A percentile compares a stretch with the other conserved stretches of the same genome.
Evolutionary conservation across 2,888 invertebrate genomes (phyloP).

Genomic region (Oligia strigilis): DNA sequence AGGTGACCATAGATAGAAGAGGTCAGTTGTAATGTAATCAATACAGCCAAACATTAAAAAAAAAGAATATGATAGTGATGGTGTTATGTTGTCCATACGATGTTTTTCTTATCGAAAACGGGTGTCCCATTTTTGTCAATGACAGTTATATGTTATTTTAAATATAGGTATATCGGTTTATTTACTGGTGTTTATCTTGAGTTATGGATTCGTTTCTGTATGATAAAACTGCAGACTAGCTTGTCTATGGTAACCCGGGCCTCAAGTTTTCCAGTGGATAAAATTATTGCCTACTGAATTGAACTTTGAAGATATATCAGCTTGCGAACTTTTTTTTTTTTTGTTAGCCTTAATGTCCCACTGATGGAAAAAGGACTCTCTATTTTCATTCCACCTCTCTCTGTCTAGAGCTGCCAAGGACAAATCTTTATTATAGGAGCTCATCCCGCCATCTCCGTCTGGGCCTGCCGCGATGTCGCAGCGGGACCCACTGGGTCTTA

Average conservation of each 20-base stretch:
- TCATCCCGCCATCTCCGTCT: too few relatives aligned
- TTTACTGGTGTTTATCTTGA: constrained; percentile 20
- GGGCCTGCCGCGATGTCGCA: too few relatives aligned
- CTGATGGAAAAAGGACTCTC: background rate
- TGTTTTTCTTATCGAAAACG: constrained; percentile 20
- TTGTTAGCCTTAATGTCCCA: background rate
- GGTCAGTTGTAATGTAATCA: constrained; percentile 26
- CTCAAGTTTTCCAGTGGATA: background rate
- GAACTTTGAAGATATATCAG: background rate
- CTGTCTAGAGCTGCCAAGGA: background rate
- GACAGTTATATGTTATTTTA: constrained; percentile 5
- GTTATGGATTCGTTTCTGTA: constrained; percentile 4
- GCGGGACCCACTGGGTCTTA: background rate
- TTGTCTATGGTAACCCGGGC: background rate
- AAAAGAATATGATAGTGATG: constrained; percentile 20
- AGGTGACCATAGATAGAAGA: background rate
- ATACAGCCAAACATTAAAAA: constrained; percentile 17
- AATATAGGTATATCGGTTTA: constrained; percentile 18
- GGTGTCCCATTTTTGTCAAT: constrained; percentile 8
- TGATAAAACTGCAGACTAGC: background rate
- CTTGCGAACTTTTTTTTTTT: background rate
- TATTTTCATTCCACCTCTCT: background rate
- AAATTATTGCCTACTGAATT: background rate
- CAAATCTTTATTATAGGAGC: background rate
- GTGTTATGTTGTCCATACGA: constrained; percentile 4